These are phyloP conservation scores for Nomada lathburiana DNA, from an alignment of 2,888 invertebrate species.

Conservation along the genomic window DNA sequence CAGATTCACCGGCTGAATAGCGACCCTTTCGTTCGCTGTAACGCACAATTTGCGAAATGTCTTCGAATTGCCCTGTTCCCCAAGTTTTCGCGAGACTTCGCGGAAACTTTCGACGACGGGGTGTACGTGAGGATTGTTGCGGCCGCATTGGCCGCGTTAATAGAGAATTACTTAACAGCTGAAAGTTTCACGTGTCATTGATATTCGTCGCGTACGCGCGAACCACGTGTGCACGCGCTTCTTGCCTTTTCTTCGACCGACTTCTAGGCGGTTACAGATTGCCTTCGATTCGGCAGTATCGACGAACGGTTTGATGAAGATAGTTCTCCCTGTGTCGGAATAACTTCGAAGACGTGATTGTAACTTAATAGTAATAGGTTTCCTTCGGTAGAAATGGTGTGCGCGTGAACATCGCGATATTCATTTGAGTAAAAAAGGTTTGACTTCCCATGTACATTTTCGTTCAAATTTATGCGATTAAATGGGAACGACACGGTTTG, in stretches of 20 bases:
- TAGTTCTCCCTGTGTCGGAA: neutral
- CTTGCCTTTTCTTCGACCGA: constrained; percentile 49
- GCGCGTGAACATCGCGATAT: neutral
- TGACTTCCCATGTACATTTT: neutral
- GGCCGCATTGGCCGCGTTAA: constrained; percentile 49
- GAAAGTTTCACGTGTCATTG: constrained; percentile 77
- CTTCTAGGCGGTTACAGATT: constrained; percentile 46
- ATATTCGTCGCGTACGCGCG: constrained; percentile 70
- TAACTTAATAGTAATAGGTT: neutral
- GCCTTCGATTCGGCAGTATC: constrained; percentile 35
- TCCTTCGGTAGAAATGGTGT: neutral
- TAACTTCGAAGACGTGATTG: neutral
- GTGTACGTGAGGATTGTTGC: constrained; percentile 40
- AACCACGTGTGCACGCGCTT: constrained; percentile 53
- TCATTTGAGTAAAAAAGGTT: neutral
- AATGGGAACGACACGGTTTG: no score
- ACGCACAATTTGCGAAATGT: no score
- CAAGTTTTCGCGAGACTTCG: constrained; percentile 9
- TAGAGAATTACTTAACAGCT: constrained; percentile 75
- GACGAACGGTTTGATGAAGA: neutral
- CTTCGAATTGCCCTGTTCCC: neutral
- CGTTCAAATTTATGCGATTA: no score
- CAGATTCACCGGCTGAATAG: no score
- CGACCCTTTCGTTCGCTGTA: no score
- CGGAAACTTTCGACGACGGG: constrained; percentile 22